These are phyloP conservation scores for Crotalus tigris DNA, from an alignment of 2,113 vertebrate species.

Conservation along the genomic window DNA sequence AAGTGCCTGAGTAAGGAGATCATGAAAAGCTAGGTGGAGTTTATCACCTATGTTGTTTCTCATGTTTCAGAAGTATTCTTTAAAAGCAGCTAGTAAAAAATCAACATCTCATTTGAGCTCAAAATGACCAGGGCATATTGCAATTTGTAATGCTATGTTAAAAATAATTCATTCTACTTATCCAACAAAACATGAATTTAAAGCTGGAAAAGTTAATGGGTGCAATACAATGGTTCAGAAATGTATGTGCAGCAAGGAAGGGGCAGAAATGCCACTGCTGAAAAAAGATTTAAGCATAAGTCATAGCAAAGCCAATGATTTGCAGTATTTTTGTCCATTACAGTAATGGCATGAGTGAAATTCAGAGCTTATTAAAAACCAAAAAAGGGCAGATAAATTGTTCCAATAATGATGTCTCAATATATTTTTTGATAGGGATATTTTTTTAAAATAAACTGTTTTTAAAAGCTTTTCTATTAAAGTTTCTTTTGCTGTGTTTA, in stretches of 20 bases:
- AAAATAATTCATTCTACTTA: background rate
- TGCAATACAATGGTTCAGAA: background rate
- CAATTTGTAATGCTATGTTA: no score
- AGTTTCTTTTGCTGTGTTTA: constrained; percentile 47
- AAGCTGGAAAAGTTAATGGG: background rate
- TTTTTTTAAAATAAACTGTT: constrained; percentile 10
- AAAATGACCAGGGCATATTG: background rate
- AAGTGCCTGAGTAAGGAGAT: background rate
- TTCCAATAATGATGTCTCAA: constrained; percentile 4
- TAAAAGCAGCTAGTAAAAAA: background rate
- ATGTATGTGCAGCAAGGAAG: background rate
- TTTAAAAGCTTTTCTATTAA: constrained; percentile 28
- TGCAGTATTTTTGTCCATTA: background rate
- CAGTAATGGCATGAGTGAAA: background rate
- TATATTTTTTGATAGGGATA: constrained; percentile 27
- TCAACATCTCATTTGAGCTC: background rate
- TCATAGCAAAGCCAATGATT: background rate
- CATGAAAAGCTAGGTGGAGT: background rate
- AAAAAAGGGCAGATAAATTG: constrained; percentile 40
- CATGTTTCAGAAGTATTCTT: background rate
- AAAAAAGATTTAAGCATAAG: background rate
- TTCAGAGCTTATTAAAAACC: constrained; percentile 24
- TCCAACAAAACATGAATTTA: background rate
- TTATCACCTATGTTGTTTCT: background rate
- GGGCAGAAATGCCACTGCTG: background rate